Percentiles rank a stretch among this genome's conserved stretches.
These are phyloP conservation scores for Poecilia latipinna DNA, from an alignment of 2,113 vertebrate genomes.

Conservation along the genomic window DNA sequence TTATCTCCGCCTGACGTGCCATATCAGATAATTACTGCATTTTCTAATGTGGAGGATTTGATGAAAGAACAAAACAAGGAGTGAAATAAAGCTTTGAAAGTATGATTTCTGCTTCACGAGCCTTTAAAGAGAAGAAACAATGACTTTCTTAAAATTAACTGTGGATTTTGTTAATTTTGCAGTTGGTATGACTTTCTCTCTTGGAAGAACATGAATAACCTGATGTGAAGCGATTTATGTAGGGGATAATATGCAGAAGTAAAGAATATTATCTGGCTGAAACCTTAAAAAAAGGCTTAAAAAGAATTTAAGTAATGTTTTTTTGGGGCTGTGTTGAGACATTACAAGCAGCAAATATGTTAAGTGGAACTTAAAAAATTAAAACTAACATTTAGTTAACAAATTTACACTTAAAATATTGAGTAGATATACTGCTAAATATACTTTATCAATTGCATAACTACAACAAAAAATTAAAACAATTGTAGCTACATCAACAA, in stretches of 20 bases:
- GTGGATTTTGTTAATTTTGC: background rate
- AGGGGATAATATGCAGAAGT: background rate
- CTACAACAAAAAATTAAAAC: too few species aligned
- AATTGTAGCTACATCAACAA: too few species aligned
- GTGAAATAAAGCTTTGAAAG: constrained; percentile 41
- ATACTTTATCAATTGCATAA: too few species aligned
- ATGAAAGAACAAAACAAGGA: constrained; percentile 51
- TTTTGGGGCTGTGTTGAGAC: background rate
- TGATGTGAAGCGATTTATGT: background rate
- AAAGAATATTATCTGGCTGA: background rate
- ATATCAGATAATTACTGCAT: constrained; percentile 52
- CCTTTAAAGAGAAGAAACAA: background rate
- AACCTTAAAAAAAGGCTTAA: background rate
- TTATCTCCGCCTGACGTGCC: constrained; percentile 45
- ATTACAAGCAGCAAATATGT: too few species aligned
- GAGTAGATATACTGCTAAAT: too few species aligned
- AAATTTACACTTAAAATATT: too few species aligned
- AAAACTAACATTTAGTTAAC: too few species aligned
- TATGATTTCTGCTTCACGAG: background rate
- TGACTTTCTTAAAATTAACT: background rate
- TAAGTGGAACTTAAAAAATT: too few species aligned
- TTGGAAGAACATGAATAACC: background rate
- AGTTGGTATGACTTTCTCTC: fast-evolving
- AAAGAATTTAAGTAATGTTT: background rate
- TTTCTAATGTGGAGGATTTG: constrained; percentile 36